phyloP scores from a whole-genome alignment of 2,113 vertebrate genomes.

The Pangasianodon hypophthalmus region DNA sequence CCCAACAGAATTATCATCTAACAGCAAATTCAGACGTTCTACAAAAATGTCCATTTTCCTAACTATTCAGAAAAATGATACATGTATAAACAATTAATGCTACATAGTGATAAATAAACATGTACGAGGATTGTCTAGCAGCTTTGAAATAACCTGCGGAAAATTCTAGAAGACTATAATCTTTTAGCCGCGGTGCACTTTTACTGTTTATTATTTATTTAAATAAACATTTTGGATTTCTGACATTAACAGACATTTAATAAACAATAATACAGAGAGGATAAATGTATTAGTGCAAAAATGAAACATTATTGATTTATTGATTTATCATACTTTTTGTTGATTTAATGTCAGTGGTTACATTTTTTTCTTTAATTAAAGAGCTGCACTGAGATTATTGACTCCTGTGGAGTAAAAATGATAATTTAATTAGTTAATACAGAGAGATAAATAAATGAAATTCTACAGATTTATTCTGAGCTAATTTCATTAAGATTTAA shows the following conservation, averaged over 20 bases:
- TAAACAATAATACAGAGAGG: neutral
- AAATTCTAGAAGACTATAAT: neutral
- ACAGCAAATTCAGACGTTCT: neutral
- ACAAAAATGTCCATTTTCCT: neutral
- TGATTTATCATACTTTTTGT: neutral
- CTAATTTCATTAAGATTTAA: neutral
- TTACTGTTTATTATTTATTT: neutral
- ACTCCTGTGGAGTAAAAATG: neutral
- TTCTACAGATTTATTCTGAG: neutral
- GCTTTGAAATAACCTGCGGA: neutral
- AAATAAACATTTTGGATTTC: neutral
- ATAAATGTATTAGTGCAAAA: neutral
- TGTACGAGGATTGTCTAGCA: neutral
- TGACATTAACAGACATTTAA: neutral
- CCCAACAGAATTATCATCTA: neutral
- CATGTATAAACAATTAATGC: neutral
- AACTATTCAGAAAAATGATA: neutral
- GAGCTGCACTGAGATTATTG: neutral
- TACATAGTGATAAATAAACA: neutral
- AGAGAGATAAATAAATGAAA: neutral
- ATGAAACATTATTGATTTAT: neutral
- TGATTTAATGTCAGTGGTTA: neutral
- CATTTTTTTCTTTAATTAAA: neutral
- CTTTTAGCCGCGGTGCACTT: neutral
- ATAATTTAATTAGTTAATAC: neutral